These are phyloP conservation scores for Lerista edwardsae DNA, from an alignment of 2,797 vertebrate species.

Conservation along the genomic window DNA sequence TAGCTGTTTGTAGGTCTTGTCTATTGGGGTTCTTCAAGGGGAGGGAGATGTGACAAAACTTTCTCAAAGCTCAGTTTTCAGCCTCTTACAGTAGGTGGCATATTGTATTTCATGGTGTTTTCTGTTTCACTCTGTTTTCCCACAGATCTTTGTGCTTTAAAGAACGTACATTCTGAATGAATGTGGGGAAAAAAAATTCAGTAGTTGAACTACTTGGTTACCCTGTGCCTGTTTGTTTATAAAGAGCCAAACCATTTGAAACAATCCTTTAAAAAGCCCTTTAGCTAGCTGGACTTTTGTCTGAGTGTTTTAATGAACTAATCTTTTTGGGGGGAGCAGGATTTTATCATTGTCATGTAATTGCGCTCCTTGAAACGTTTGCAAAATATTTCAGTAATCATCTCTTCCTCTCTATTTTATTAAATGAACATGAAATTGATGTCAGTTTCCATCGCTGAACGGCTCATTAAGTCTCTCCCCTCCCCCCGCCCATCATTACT, in stretches of 20 bases:
- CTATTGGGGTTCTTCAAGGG: neutral
- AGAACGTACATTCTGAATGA: constrained; percentile 1
- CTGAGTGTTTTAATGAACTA: constrained; percentile 21
- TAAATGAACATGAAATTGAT: constrained; percentile 28
- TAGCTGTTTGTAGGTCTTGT: constrained; percentile 28
- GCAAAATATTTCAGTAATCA: constrained; percentile 16
- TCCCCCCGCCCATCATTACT: constrained; percentile 68
- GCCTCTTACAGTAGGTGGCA: neutral
- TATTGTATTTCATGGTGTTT: constrained; percentile 20
- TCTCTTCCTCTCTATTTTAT: constrained; percentile 35
- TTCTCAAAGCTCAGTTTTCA: neutral
- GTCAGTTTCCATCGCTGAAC: constrained; percentile 51
- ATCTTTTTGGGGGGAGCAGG: constrained; percentile 24
- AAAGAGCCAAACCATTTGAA: constrained; percentile 27
- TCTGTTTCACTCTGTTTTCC: constrained; percentile 29
- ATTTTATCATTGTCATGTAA: constrained; percentile 1
- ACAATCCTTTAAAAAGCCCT: no score
- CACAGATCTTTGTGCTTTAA: constrained; percentile 14
- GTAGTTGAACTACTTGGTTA: constrained; percentile 22
- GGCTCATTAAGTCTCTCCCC: constrained; percentile 44
- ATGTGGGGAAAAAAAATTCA: constrained; percentile 35
- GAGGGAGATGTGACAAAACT: neutral
- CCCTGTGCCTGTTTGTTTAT: constrained; percentile 18
- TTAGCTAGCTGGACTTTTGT: constrained; percentile 2
- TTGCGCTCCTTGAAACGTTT: constrained; percentile 30